Conservation (phyloP, 2,797 vertebrate species). For the Chloroceryle amazona region DNA sequence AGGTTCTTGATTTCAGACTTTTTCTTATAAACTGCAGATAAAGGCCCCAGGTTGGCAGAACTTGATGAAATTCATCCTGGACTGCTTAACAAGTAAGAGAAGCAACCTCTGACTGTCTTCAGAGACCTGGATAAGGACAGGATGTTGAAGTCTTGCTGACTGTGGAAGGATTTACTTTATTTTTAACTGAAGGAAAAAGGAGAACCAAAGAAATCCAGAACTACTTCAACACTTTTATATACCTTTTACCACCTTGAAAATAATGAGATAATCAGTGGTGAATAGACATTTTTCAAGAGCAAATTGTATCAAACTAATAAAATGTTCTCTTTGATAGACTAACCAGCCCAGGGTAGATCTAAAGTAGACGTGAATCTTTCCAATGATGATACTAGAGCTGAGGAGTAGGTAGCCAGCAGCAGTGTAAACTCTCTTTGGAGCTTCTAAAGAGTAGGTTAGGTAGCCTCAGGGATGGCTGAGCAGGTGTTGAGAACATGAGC, state of each 20-base stretch:
- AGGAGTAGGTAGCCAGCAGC: not conserved
- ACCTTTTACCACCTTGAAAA: not conserved
- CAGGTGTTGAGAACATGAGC: not conserved
- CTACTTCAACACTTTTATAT: not conserved
- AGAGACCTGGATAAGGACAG: not conserved
- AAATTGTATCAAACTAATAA: not conserved
- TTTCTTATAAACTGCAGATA: not conserved
- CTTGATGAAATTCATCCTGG: not conserved
- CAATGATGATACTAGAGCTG: fast-evolving
- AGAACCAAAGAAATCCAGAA: not conserved
- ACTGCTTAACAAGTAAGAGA: not conserved
- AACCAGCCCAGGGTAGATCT: not conserved
- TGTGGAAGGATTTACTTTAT: not conserved
- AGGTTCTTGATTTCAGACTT: not conserved
- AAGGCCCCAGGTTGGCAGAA: not conserved
- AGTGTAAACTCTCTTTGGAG: not conserved
- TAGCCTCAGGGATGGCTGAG: not conserved
- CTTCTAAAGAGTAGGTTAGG: not conserved
- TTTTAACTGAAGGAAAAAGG: not conserved
- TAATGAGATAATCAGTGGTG: not conserved
- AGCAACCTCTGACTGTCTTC: not conserved
- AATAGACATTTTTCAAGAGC: not conserved
- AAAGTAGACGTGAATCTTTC: not conserved
- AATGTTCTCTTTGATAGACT: not conserved
- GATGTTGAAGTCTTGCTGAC: not conserved